Base-by-base conservation (phyloP, 1,140 invertebrate genomes). In the Nylanderia fulva region DNA sequence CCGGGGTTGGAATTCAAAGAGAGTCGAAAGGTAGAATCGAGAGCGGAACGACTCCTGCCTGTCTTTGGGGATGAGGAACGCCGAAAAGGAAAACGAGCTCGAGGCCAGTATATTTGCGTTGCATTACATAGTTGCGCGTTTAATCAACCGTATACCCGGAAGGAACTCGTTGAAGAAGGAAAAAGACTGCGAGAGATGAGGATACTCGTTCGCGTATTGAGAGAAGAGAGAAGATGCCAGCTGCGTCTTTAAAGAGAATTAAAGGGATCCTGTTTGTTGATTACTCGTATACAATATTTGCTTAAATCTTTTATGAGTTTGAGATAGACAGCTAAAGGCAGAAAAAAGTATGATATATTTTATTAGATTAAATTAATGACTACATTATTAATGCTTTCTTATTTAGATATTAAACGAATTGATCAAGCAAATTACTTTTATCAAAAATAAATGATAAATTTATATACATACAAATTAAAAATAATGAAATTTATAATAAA, bases 121-220 rank as follows among this genome's bases (percentile, higher is more conserved):
- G 90, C 92, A 92, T 94, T 94, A 94, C 91, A 92, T 93, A 94
- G 93, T 94, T 94, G 93, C 91, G 92, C 93, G 93, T 94, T 95
- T 95, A 94, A 94, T 94, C 93, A 94, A 92, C 93, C 93, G 91
- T 94, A 91, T 91, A 90, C 84, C 80, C 88, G 86, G 91, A 90
- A 91, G 90, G 82, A 86, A 88, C 84, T 83, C 80, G 71, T 85
- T 82, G 82, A 83, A 84, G 71, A 54, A 80, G 68, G 80, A 86
- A 86, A 69, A 80, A 88, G 85, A 69, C 33, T 84, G 76, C 76
- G 56, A 77, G 63, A 54, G 39, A 69, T 56, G 27, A 76, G 64
- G 72, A 72, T 66, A 60, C 13, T 36, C 2, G 9, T 63, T 15
- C 66, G 21, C 5, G 29, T 29, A 21, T 13, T 15, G 45, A 69